A percentile compares a stretch with the other conserved stretches of the same genome.
phyloP scores from a whole-genome alignment of 2,888 invertebrate species.

The Cataglyphis rosenhaueri region DNA sequence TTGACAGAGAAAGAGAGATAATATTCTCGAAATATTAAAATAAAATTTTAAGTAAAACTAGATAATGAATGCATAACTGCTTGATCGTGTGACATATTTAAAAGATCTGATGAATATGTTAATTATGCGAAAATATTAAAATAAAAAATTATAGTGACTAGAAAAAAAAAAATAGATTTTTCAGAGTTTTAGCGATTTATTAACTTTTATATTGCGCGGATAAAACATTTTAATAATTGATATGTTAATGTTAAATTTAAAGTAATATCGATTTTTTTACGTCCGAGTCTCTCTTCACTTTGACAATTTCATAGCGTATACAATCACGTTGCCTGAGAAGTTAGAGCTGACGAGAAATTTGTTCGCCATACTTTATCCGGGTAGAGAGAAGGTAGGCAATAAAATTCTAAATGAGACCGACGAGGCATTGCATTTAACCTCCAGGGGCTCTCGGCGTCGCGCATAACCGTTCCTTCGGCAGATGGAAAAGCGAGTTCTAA shows the following conservation, averaged over 20 bases:
- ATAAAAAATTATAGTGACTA: not conserved
- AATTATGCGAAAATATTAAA: not conserved
- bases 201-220: not conserved
- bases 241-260: not conserved
- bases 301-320: not conserved
- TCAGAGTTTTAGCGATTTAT: not conserved
- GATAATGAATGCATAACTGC: not conserved
- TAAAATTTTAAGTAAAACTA: not conserved
- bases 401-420: constrained; percentile 52
- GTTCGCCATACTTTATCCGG: constrained; percentile 30
- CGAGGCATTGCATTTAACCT: constrained; percentile 33
- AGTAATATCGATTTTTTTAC: not conserved
- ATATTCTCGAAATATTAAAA: not conserved
- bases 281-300: not conserved
- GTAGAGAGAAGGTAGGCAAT: constrained; percentile 30
- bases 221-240: constrained; percentile 3
- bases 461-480: constrained; percentile 37
- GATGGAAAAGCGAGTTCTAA: constrained; percentile 54
- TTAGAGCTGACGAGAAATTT: constrained; percentile 22
- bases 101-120: not conserved
- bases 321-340: constrained; percentile 28
- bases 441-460: constrained; percentile 10
- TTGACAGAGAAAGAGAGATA: not conserved
- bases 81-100: not conserved
- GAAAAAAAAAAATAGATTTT: not conserved